Percentiles rank a stretch among this genome's conserved stretches.
phyloP scores from a whole-genome alignment of 2,888 invertebrate species.

The Toxonevra muliebris region DNA sequence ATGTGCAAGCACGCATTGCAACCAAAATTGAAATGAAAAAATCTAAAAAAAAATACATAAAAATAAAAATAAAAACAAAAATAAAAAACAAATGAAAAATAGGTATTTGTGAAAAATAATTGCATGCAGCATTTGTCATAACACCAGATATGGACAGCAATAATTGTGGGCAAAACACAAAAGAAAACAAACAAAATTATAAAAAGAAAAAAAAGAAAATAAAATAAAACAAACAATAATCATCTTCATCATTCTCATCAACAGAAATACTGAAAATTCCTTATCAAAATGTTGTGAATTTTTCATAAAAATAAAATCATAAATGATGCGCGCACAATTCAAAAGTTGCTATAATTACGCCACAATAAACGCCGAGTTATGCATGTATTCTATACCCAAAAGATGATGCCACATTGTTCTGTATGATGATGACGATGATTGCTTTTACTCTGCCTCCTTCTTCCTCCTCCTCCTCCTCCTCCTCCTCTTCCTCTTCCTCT shows the following conservation, averaged over 20 bases:
- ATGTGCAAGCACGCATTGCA: too few relatives aligned
- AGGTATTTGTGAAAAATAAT: conserved; percentile 23
- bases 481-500: too few relatives aligned
- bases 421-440: too few relatives aligned
- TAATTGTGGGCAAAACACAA: not conserved
- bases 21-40: not conserved
- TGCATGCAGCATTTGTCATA: conserved; percentile 34
- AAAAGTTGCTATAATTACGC: conserved; percentile 17
- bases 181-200: too few relatives aligned
- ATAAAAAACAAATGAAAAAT: too few relatives aligned
- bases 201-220: too few relatives aligned
- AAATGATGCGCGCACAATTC: conserved; percentile 15
- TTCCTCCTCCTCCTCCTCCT: too few relatives aligned
- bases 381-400: too few relatives aligned
- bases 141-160: conserved; percentile 26
- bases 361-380: conserved; percentile 2
- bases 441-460: too few relatives aligned
- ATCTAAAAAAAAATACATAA: conserved; percentile 20
- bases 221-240: too few relatives aligned
- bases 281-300: conserved; percentile 31
- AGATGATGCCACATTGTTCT: too few relatives aligned
- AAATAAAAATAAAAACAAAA: conserved; percentile 21
- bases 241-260: too few relatives aligned
- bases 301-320: conserved; percentile 30
- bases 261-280: conserved; percentile 11